Percentiles rank a stretch among this genome's conserved stretches.
phyloP scores from a whole-genome alignment of 2,113 vertebrate species.

The Promerops cafer region DNA sequence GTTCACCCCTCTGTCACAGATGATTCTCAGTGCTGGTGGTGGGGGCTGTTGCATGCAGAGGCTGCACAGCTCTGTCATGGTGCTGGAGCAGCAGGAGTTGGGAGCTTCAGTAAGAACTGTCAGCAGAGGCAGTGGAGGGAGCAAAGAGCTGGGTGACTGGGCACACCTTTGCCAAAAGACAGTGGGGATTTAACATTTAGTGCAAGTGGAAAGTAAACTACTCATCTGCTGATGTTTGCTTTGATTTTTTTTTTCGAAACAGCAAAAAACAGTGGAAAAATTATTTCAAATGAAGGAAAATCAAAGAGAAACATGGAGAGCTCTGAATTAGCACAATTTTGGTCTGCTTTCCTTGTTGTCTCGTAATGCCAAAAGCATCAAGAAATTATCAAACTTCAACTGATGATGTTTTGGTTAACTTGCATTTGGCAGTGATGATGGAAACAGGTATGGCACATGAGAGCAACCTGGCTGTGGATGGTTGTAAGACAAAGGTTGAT shows the following conservation, averaged over 20 bases:
- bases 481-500: not conserved
- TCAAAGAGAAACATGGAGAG: not conserved
- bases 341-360: not conserved
- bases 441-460: not conserved
- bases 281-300: not conserved
- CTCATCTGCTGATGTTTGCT: not conserved
- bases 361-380: not conserved
- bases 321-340: not conserved
- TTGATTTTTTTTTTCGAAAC: not conserved
- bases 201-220: not conserved
- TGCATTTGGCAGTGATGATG: not conserved
- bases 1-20: not conserved
- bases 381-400: not conserved
- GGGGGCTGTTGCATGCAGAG: not conserved
- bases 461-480: not conserved
- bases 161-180: not conserved
- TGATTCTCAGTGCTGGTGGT: not conserved
- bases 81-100: not conserved
- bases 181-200: not conserved
- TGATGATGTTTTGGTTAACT: not conserved
- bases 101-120: not conserved
- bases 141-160: not conserved
- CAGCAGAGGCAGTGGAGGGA: not conserved
- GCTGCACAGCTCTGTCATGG: not conserved
- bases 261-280: accelerated